A percentile compares a stretch with the other conserved stretches of the same genome.
phyloP scores from a whole-genome alignment of 1,140 invertebrate genomes.

The Dreissena rostriformis region DNA sequence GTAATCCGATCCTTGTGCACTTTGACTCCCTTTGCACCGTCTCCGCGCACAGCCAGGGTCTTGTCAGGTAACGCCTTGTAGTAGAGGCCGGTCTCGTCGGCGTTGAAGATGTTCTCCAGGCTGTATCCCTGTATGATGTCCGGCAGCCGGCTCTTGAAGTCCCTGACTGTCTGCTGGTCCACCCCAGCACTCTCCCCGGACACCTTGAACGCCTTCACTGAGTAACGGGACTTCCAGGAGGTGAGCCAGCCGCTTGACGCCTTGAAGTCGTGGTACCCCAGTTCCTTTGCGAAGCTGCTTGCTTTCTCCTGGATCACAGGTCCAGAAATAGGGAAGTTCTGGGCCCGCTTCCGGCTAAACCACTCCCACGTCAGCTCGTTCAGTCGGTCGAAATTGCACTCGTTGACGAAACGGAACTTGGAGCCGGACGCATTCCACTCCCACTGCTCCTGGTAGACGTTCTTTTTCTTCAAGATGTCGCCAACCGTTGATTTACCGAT shows the following conservation, averaged over 20 bases:
- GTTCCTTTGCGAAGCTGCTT: constrained; percentile 52
- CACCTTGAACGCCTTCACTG: constrained; percentile 43
- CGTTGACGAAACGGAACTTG: constrained; percentile 2
- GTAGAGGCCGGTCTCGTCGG: constrained; percentile 68
- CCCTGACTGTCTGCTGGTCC: constrained; percentile 4
- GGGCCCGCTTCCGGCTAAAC: constrained; percentile 43
- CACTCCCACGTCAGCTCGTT: constrained; percentile 48
- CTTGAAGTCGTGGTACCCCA: constrained; percentile 74
- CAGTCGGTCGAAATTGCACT: constrained; percentile 9
- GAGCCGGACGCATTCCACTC: constrained; percentile 15
- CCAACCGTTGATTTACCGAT: constrained; percentile 34
- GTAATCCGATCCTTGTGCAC: constrained; percentile 63
- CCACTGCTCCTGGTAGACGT: constrained; percentile 22
- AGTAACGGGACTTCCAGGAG: constrained; percentile 65
- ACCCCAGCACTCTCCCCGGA: constrained; percentile 57
- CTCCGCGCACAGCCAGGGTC: constrained; percentile 52
- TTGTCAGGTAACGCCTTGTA: constrained; percentile 61
- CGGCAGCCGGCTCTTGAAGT: constrained; percentile 4
- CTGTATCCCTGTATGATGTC: constrained; percentile 17
- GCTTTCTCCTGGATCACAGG: constrained; percentile 58
- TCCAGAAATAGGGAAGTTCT: constrained; percentile 41
- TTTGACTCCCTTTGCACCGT: constrained; percentile 53
- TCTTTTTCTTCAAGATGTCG: constrained; percentile 43
- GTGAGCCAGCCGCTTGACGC: constrained; percentile 76
- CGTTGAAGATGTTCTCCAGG: constrained; percentile 57